Evolutionary conservation across 1,140 invertebrate species (phyloP).

Genomic region (Delia radicum): DNA sequence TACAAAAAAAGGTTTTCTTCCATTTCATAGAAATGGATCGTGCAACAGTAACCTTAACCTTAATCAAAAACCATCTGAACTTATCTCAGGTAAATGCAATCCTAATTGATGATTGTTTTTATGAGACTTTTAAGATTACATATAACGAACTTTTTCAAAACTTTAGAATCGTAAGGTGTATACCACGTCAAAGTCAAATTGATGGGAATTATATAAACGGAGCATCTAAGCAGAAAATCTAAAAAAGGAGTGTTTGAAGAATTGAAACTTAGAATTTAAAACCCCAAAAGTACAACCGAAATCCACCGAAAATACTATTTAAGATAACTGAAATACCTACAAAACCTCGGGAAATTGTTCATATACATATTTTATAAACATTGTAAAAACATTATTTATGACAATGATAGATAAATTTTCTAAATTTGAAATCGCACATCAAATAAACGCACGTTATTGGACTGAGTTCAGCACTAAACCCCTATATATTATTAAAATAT

Average conservation of each 20-base stretch:
- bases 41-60: too few relatives aligned
- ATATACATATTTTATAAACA: constrained; percentile 20
- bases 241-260: constrained; percentile 14
- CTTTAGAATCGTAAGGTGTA: background rate
- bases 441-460: constrained; percentile 8
- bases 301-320: background rate
- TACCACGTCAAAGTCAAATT: background rate
- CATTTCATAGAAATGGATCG: too few relatives aligned
- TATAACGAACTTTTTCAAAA: background rate
- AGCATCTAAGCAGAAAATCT: constrained; percentile 13
- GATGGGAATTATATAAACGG: background rate
- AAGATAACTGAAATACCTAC: background rate
- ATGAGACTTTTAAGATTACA: background rate
- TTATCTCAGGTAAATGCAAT: background rate
- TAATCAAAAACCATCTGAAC: background rate
- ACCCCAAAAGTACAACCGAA: constrained; percentile 23
- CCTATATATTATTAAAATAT: background rate
- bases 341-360: constrained; percentile 17
- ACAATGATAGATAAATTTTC: constrained; percentile 19
- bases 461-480: background rate
- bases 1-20: too few relatives aligned
- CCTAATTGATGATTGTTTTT: background rate
- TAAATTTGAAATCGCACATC: background rate
- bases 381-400: constrained; percentile 8
- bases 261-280: constrained; percentile 11